Base-by-base conservation (phyloP, 2,113 vertebrate species). In the Eidolon helvum region DNA sequence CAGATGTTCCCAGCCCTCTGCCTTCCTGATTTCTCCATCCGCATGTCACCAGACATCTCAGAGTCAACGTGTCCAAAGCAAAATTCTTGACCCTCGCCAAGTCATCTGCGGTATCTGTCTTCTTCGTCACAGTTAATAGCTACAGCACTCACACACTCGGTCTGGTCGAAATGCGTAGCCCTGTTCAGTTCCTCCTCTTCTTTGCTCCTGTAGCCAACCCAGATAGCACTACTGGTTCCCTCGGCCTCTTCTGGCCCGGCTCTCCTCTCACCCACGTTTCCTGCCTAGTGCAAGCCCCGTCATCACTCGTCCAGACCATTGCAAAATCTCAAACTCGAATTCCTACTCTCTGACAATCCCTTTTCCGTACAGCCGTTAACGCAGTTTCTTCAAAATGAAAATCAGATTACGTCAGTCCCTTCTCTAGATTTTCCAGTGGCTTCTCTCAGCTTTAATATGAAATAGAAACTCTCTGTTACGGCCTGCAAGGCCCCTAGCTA, bases 311-410 rank as follows among this genome's bases (percentile, higher is more conserved):
- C 50, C 21, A 21, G 43, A 55, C 69, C 33, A 9, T 9, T 30
- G 45, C 30, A 57, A n/a, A 84, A 74, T 69, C 66, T 45, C 33
- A 57, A n/a, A 59, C 53, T 59, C 43, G 22, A 91, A 79, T 68
- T 48, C 30, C 35, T 95, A 84, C 28, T 80, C 53, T 40, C 15
- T 6, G 38, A 74, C 26, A 10, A 65, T 71, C 71, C 26, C 26
- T 83, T 72, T 83, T 77, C 12, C 71, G 45, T 21, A 10, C 0
- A 30, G 21, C 24, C 26, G 1, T 84, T 87, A 65, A 50, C 33
- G 35, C 50, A n/a, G 6, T 72, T 71, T 91, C 63, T 90, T 95
- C n/a, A 72, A 83, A 69, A 95, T 68, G 53, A 79, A 82, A 65
- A 63, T 75, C 24, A 43, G 69, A 75, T 63, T 7, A 38, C 40